phyloP scores from a whole-genome alignment of 2,797 vertebrate species.

The Botia almorhae region DNA sequence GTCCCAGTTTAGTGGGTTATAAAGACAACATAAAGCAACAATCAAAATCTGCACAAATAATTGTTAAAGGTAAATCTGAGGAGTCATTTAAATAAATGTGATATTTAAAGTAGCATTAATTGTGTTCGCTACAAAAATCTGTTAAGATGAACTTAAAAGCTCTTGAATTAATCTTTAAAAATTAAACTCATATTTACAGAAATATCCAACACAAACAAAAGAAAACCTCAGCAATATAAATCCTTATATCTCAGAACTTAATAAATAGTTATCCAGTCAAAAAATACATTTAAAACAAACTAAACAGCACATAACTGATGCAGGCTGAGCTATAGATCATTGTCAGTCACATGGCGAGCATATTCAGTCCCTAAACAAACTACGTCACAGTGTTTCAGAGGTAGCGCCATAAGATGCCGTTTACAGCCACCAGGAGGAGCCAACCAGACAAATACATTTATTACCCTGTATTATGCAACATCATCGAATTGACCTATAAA shows the following conservation, averaged over 20 bases:
- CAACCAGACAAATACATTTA: slow-evolving; percentile 3
- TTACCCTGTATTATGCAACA: background rate
- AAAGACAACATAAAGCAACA: slow-evolving; percentile 23
- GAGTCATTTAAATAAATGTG: background rate
- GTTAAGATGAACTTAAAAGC: slow-evolving; percentile 54
- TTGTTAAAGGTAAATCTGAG: slow-evolving; percentile 18
- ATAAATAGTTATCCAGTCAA: slow-evolving; percentile 83
- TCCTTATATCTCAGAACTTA: slow-evolving; percentile 78
- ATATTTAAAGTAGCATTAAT: background rate
- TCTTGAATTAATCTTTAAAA: slow-evolving; percentile 58
- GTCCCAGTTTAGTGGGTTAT: background rate
- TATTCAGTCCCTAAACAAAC: slow-evolving; percentile 29
- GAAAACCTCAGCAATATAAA: slow-evolving; percentile 85
- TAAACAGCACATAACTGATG: slow-evolving; percentile 88
- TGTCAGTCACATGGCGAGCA: slow-evolving; percentile 30
- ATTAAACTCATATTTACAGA: slow-evolving; percentile 75
- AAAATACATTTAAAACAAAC: slow-evolving; percentile 64
- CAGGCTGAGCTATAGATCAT: slow-evolving; percentile 65
- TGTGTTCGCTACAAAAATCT: slow-evolving; percentile 56
- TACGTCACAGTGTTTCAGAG: slow-evolving; percentile 28
- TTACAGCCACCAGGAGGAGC: background rate
- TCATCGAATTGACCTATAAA: background rate
- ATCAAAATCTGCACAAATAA: background rate
- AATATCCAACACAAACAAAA: slow-evolving; percentile 60
- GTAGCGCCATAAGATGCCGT: slow-evolving; percentile 9